Base-by-base conservation (phyloP, 2,113 vertebrate species). In the Xiphophorus maculatus region DNA sequence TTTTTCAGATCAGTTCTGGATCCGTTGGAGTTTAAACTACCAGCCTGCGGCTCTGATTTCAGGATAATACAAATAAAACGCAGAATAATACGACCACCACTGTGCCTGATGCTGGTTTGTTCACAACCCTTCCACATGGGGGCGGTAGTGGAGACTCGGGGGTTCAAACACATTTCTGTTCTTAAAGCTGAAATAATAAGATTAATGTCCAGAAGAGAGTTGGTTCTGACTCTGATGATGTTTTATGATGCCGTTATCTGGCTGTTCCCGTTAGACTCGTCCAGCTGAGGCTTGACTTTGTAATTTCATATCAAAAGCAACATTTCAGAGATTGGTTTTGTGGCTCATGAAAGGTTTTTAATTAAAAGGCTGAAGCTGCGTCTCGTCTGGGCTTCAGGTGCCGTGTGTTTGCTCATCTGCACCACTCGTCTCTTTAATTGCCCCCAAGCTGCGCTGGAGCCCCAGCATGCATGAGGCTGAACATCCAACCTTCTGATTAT, bases 391-490 rank as follows among this genome's bases (percentile, higher is more conserved):
- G 63, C 42, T 30, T 48, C 27, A 54, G 42, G 62, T 63, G 27
- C 37, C 37, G 30, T 30, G 8, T 66, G 30, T 72, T 64, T 87
- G 68, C 76, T 74, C 60, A 70, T 80, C 71, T 85, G 79, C 29
- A 80, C 80, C 77, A 79, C 65, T 29, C 37, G 42, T 17, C 27
- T 28, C 62, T 85, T 80, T 86, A 84, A 88, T 88, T 85, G 78
- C 76, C 80, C 78, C 88, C 67, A 84, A 84, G 66, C 10, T 70
- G 58, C 22, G 27, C 42, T n/a, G 48, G 35, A 62, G 66, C 71
- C 40, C 40, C 66, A 7, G 22, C 35, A 10, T 35, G 35, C 35
- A 37, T 12, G 2, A 68, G 48, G 44, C 19, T 0, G 63, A 66
- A 11, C 15, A n/a, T 33, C 37, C 29, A n/a, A 33, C 68, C 35